Evolutionary conservation across 2,113 vertebrate species (phyloP).

Genomic region (Antigone vipio): DNA sequence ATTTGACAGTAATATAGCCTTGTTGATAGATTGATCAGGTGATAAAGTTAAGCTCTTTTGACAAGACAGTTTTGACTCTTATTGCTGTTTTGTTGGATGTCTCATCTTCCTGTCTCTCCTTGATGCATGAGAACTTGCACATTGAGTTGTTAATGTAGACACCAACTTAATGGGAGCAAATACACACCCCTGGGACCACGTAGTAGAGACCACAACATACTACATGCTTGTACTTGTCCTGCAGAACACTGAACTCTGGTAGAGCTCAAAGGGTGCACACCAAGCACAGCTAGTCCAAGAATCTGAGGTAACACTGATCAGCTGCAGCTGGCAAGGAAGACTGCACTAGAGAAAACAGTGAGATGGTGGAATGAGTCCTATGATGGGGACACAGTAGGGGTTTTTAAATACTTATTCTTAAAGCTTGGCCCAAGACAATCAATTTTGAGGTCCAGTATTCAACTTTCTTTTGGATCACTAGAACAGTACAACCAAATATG

Average conservation of each 20-base stretch:
- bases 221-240: neutral
- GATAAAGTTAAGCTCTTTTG: neutral
- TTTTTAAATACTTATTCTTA: neutral
- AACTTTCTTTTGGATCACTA: neutral
- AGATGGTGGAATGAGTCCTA: neutral
- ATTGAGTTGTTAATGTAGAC: neutral
- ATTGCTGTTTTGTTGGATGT: neutral
- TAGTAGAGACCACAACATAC: neutral
- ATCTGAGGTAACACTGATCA: neutral
- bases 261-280: no score
- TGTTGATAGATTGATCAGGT: neutral
- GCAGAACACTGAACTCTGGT: neutral
- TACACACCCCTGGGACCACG: accelerated
- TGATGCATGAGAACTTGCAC: no score
- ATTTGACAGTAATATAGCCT: neutral
- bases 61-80: neutral
- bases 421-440: neutral
- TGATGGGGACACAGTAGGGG: no score
- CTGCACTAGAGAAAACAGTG: neutral
- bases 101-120: neutral
- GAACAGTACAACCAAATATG: neutral
- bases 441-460: neutral
- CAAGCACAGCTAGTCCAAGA: neutral
- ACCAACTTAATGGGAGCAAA: neutral
- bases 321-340: neutral